A percentile compares a stretch with the other conserved stretches of the same genome.
These are phyloP conservation scores for Geococcyx californianus DNA, from an alignment of 2,113 vertebrate species.

Conservation along the genomic window DNA sequence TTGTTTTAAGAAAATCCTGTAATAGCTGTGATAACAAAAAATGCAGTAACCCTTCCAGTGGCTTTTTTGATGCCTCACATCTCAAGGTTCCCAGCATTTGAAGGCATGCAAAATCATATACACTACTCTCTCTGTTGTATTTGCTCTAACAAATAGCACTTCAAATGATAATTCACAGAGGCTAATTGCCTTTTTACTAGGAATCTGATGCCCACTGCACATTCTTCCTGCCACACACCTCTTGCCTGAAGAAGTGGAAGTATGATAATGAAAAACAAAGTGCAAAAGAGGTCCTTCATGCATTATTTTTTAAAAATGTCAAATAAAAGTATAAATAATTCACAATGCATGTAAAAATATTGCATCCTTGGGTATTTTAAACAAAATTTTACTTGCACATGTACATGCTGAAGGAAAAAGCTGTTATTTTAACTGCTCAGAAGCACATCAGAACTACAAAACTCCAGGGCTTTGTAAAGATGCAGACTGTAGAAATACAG, in stretches of 20 bases:
- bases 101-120: background rate
- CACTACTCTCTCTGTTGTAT: background rate
- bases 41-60: background rate
- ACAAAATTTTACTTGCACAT: background rate
- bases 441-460: background rate
- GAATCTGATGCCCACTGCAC: background rate
- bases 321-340: background rate
- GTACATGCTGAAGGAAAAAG: background rate
- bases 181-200: background rate
- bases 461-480: background rate
- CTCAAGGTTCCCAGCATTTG: background rate
- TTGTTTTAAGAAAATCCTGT: background rate
- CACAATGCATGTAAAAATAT: background rate
- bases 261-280: background rate
- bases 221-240: fast-evolving
- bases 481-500: background rate
- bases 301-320: background rate
- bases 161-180: background rate
- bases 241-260: background rate
- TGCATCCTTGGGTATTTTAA: background rate
- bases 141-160: background rate
- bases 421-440: background rate
- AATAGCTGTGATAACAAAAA: background rate
- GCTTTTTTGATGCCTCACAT: background rate
- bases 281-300: background rate